Evolutionary conservation across 1,140 invertebrate genomes (phyloP).

Genomic region (Zaprionus lachaisei): DNA sequence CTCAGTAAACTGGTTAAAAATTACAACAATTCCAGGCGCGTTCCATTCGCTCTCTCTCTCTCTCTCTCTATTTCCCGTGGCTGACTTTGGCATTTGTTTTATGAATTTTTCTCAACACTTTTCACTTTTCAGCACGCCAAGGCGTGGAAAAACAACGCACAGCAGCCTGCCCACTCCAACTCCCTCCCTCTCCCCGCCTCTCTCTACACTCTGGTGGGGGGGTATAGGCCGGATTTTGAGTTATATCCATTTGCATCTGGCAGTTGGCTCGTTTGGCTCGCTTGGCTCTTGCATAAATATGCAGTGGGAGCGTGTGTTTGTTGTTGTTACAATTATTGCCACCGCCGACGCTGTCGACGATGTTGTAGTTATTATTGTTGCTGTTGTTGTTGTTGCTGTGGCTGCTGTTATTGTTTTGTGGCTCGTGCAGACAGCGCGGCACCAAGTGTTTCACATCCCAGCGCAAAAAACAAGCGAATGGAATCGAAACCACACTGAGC

Average conservation of each 20-base stretch:
- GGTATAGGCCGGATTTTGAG: slow-evolving; percentile 11
- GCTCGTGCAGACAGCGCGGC: slow-evolving; percentile 78
- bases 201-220: not conserved
- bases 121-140: slow-evolving; percentile 55
- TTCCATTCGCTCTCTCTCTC: not conserved
- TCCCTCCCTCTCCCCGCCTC: not conserved
- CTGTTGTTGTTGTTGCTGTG: slow-evolving; percentile 34
- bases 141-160: slow-evolving; percentile 71
- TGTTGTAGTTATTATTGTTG: slow-evolving; percentile 40
- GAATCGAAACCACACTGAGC: slow-evolving; percentile 15
- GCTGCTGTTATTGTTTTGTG: slow-evolving; percentile 45
- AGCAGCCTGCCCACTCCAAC: slow-evolving; percentile 27
- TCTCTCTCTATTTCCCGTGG: slow-evolving; percentile 26
- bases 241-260: slow-evolving; percentile 60
- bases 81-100: slow-evolving; percentile 80
- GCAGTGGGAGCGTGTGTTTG: slow-evolving; percentile 58
- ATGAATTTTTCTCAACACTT: slow-evolving; percentile 77
- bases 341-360: slow-evolving; percentile 26
- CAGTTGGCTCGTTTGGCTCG: slow-evolving; percentile 27
- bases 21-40: slow-evolving; percentile 69
- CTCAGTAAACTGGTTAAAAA: slow-evolving; percentile 82
- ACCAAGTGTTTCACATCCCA: slow-evolving; percentile 80
- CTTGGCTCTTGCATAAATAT: slow-evolving; percentile 55
- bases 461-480: slow-evolving; percentile 38
- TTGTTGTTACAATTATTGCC: slow-evolving; percentile 67